Conservation (phyloP, 2,888 invertebrate genomes). For the Macroteleia sp. region DNA sequence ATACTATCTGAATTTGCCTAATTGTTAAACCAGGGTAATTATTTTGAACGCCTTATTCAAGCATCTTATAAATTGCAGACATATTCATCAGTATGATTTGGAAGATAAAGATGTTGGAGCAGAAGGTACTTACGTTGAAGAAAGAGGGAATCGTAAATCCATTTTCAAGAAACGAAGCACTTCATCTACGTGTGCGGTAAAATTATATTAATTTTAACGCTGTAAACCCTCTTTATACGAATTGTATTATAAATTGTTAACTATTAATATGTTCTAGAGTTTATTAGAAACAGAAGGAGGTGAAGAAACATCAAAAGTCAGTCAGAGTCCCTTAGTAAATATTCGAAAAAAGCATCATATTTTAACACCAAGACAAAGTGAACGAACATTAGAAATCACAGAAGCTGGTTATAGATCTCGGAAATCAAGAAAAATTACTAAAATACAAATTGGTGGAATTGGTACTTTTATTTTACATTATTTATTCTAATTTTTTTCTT, state of each 20-base stretch:
- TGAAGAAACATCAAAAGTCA: conserved; percentile 89
- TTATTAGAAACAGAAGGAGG: conserved; percentile 91
- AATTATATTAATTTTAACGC: too few species aligned
- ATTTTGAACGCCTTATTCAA: too few species aligned
- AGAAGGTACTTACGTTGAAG: conserved; percentile 89
- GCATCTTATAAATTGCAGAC: too few species aligned
- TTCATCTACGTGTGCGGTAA: conserved; percentile 93
- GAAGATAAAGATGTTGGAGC: too few species aligned
- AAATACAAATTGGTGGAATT: conserved; percentile 89
- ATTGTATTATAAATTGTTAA: too few species aligned
- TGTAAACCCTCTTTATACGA: too few species aligned
- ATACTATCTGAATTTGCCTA: too few species aligned
- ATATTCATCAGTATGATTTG: too few species aligned
- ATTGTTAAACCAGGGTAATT: too few species aligned
- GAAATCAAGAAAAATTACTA: conserved; percentile 84
- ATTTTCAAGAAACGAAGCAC: conserved; percentile 95
- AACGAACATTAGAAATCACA: conserved; percentile 88
- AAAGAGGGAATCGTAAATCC: conserved; percentile 90
- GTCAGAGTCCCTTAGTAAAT: conserved; percentile 91
- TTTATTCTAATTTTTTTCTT: too few species aligned
- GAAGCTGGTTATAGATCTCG: conserved; percentile 78
- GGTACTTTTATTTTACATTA: too few species aligned
- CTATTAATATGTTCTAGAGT: too few species aligned
- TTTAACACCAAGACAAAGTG: conserved; percentile 93
- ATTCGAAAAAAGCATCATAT: conserved; percentile 90